These are phyloP conservation scores for Chloroceryle aenea DNA, from an alignment of 2,113 vertebrate species.

Conservation along the genomic window DNA sequence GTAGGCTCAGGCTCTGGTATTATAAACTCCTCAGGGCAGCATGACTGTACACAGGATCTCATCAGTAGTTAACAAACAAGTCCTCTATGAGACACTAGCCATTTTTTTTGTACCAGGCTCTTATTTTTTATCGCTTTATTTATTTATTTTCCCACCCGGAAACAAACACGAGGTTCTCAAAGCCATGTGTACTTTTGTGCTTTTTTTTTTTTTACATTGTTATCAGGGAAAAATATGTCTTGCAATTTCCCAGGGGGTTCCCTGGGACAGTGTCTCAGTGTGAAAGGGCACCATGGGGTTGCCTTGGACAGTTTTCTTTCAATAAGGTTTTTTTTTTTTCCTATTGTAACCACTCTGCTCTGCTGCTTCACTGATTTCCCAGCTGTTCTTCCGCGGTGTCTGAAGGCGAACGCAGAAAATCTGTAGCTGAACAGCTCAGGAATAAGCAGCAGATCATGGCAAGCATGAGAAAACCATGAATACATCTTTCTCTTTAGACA, in stretches of 20 bases:
- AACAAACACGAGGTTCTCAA: accelerated
- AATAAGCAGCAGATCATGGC: neutral
- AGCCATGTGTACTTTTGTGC: neutral
- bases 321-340: neutral
- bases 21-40: slow-evolving; percentile 52
- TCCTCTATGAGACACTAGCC: slow-evolving; percentile 1
- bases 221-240: slow-evolving; percentile 62
- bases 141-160: neutral
- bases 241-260: slow-evolving; percentile 52
- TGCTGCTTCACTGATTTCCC: slow-evolving; percentile 73
- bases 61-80: slow-evolving; percentile 55
- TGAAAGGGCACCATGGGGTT: slow-evolving; percentile 66
- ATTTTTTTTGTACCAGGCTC: neutral
- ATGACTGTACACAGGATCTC: slow-evolving; percentile 1
- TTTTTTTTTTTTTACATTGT: slow-evolving; percentile 19
- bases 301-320: slow-evolving; percentile 69
- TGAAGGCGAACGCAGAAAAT: slow-evolving; percentile 48
- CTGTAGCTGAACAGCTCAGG: slow-evolving; percentile 27
- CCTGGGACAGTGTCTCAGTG: slow-evolving; percentile 47
- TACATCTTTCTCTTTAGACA: neutral
- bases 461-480: slow-evolving; percentile 42
- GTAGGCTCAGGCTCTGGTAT: neutral
- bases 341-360: slow-evolving; percentile 73
- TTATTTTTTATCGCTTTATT: neutral
- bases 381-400: slow-evolving; percentile 55